phyloP scores from a whole-genome alignment of 2,797 vertebrate genomes.

The Leptodactylus fallax region DNA sequence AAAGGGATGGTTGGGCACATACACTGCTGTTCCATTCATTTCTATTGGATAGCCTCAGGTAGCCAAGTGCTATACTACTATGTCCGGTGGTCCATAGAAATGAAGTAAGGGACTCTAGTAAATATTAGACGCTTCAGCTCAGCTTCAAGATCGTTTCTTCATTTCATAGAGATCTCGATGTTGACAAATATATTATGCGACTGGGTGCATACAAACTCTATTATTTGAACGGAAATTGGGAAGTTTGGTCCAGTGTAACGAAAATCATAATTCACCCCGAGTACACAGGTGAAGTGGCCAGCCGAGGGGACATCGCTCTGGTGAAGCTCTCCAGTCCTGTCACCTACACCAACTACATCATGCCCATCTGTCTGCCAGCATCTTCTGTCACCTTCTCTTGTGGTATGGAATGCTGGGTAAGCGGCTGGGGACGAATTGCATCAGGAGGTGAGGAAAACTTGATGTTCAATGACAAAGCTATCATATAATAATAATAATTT shows the following conservation, averaged over 20 bases:
- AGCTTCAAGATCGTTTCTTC: too few species aligned
- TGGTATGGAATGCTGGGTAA: neutral
- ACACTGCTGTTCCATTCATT: too few species aligned
- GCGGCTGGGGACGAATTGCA: neutral
- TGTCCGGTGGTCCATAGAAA: too few species aligned
- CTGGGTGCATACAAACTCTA: conserved; percentile 70
- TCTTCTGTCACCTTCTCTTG: too few species aligned
- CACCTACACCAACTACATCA: neutral
- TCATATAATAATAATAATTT: too few species aligned
- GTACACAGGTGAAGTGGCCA: conserved; percentile 64
- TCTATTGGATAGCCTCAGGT: too few species aligned
- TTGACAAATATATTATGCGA: conserved; percentile 32
- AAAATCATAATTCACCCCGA: conserved; percentile 59
- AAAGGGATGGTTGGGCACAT: too few species aligned
- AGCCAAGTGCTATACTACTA: too few species aligned
- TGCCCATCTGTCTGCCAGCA: neutral
- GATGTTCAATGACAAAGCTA: too few species aligned
- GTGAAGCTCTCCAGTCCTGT: neutral
- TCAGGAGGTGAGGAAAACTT: conserved; percentile 64
- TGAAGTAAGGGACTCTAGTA: too few species aligned
- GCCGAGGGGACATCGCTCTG: conserved; percentile 1
- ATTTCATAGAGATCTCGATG: too few species aligned
- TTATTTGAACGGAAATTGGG: conserved; percentile 26
- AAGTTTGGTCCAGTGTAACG: conserved; percentile 55
- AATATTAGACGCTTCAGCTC: too few species aligned